Evolutionary conservation across 2,888 invertebrate genomes (phyloP).

Genomic region (Pollenia amentaria): DNA sequence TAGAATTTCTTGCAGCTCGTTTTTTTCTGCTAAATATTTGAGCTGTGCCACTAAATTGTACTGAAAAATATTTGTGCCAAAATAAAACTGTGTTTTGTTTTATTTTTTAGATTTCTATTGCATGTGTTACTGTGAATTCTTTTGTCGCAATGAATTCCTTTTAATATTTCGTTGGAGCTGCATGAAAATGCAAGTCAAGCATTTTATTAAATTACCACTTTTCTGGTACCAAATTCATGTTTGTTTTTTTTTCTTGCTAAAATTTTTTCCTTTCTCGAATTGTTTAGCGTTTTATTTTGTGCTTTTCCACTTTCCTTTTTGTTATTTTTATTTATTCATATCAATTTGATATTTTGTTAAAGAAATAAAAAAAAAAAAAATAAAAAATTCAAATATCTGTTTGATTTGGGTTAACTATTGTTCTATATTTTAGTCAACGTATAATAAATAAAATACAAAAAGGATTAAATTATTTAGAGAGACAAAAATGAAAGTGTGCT

Average conservation of each 20-base stretch:
- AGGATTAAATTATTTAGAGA: background rate
- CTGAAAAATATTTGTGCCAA: slow-evolving; percentile 15
- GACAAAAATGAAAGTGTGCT: slow-evolving; percentile 5
- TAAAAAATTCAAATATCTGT: slow-evolving; percentile 39
- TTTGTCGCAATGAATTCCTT: background rate
- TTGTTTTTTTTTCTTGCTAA: slow-evolving; percentile 42
- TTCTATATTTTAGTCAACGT: background rate
- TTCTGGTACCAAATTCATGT: slow-evolving; percentile 76
- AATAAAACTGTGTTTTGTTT: background rate
- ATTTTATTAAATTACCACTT: slow-evolving; percentile 83
- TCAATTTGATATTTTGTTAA: slow-evolving; percentile 44
- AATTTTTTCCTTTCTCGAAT: slow-evolving; percentile 15
- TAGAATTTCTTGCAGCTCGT: background rate
- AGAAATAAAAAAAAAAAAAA: background rate
- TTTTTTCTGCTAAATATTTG: background rate
- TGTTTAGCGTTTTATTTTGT: slow-evolving; percentile 25
- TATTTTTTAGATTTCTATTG: background rate
- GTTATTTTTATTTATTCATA: slow-evolving; percentile 1
- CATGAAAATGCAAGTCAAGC: slow-evolving; percentile 79
- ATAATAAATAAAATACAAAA: background rate
- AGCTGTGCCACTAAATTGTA: slow-evolving; percentile 18
- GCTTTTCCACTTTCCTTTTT: slow-evolving; percentile 26
- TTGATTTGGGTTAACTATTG: slow-evolving; percentile 20
- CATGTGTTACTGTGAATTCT: background rate
- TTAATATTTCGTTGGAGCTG: background rate